A percentile compares a stretch with the other conserved stretches of the same genome.
These are phyloP conservation scores for Anagrus nilaparvatae DNA, from an alignment of 1,140 invertebrate genomes.

Conservation along the genomic window DNA sequence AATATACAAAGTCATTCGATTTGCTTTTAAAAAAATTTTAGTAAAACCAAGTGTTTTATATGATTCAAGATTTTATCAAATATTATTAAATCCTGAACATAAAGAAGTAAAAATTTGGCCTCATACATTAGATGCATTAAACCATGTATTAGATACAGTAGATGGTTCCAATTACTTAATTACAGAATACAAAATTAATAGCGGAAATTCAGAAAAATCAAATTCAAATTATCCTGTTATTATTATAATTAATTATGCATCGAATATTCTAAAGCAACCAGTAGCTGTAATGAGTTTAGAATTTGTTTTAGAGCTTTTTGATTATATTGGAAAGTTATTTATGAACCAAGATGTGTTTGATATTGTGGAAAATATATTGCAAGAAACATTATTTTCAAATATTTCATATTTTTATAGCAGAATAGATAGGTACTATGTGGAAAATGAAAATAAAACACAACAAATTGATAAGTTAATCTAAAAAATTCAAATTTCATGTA, in stretches of 20 bases:
- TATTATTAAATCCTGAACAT: slow-evolving; percentile 25
- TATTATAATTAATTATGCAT: slow-evolving; percentile 24
- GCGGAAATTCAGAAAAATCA: slow-evolving; percentile 19
- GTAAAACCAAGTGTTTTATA: slow-evolving; percentile 24
- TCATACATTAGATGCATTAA: slow-evolving; percentile 31
- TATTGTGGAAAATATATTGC: slow-evolving; percentile 23
- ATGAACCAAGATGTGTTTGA: slow-evolving; percentile 29
- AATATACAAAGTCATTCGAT: slow-evolving; percentile 29
- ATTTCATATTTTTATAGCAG: slow-evolving; percentile 34
- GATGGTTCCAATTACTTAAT: slow-evolving; percentile 32
- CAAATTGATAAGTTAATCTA: slow-evolving; percentile 31
- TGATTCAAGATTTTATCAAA: slow-evolving; percentile 29
- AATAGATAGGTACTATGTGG: slow-evolving; percentile 34
- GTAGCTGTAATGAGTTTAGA: slow-evolving; percentile 35
- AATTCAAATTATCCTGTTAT: slow-evolving; percentile 24
- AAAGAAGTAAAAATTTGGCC: slow-evolving; percentile 29
- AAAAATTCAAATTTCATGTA: too few species aligned
- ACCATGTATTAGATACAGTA: slow-evolving; percentile 28
- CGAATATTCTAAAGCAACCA: slow-evolving; percentile 32
- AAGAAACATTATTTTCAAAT: slow-evolving; percentile 30
- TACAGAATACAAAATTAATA: slow-evolving; percentile 22
- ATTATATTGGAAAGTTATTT: slow-evolving; percentile 31
- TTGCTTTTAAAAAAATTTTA: slow-evolving; percentile 26
- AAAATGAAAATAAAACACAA: slow-evolving; percentile 36
- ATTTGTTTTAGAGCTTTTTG: slow-evolving; percentile 26